A percentile compares a stretch with the other conserved stretches of the same genome.
phyloP scores from a whole-genome alignment of 2,797 vertebrate species.

The Salarias fasciatus region DNA sequence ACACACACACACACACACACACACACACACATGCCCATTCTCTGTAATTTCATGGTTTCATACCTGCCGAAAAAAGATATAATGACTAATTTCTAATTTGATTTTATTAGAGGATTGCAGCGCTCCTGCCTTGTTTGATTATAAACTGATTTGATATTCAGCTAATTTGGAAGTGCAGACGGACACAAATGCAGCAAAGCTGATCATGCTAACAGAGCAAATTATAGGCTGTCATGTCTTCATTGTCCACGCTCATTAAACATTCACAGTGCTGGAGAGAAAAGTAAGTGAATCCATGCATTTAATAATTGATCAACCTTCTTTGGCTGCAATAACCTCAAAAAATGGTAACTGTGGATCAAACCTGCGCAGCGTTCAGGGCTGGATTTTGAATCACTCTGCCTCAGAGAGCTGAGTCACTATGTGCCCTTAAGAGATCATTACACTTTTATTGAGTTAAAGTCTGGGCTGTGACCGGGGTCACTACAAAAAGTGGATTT shows the following conservation, averaged over 20 bases:
- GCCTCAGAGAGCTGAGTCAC: background rate
- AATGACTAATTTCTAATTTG: too few relatives aligned
- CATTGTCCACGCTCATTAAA: background rate
- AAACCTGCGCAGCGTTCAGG: background rate
- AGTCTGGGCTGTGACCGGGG: background rate
- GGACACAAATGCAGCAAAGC: too few relatives aligned
- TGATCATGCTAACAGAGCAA: too few relatives aligned
- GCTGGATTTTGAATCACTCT: background rate
- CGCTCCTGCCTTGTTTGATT: too few relatives aligned
- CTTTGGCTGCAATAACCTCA: background rate
- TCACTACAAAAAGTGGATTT: background rate
- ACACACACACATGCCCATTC: slow-evolving; percentile 15
- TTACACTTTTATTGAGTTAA: background rate
- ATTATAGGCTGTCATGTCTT: background rate
- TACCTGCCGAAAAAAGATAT: too few relatives aligned
- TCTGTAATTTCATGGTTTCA: too few relatives aligned
- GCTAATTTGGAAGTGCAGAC: too few relatives aligned
- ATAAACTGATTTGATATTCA: too few relatives aligned
- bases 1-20: slow-evolving; percentile 24
- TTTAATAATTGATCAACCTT: background rate
- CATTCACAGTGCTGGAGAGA: background rate
- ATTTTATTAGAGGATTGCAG: too few relatives aligned
- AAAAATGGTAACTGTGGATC: background rate
- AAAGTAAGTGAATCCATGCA: background rate
- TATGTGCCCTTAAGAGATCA: background rate